Evolutionary conservation across 2,797 vertebrate genomes (phyloP), one percentile per base, ranked within the genome.

Genomic region (Hipposideros larvatus): DNA sequence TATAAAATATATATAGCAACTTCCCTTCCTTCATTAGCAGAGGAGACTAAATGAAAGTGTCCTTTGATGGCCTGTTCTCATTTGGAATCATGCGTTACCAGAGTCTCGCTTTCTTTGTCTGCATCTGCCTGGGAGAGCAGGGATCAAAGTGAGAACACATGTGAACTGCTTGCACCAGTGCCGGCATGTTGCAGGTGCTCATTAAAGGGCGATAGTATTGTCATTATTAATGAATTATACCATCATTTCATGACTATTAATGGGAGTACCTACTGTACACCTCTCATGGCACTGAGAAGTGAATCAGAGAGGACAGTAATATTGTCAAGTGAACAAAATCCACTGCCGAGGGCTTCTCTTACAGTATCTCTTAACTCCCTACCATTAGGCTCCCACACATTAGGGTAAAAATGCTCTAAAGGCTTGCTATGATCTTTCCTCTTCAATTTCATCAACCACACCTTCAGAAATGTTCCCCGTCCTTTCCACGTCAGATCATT

Each of bases 401-500:
- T 31, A 66, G 37, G 2, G 21, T 55, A 10, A 61, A 95, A 78
- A 63, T 37, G 61, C 19, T 68, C 59, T 80, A 2, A 55, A 68
- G 22, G 18, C 71, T 37, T 87, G 19, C 43, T 86, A 63, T 4
- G 2, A 24, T 61, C 66, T 85, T 79, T 74, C 85, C 61, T 43
- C 75, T 82, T 87, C 66, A 53, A 41, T 46, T 37, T 73, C 91
- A 91, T 79, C 61, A 80, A 74, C 34, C 31, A 59, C 37, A 92
- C 63, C 73, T 96, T 92, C 73, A 85, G 46, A 90, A 95, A 13
- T 9, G 34, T 55, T 48, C 59, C 61, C 31, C 26, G 59, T 51
- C 8, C n/a, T 87, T 65, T 83, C 70, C 75, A 28, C 3, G 14
- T 88, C 70, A 57, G 46, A 15, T 53, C n/a, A 79, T 3, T 55